Evolutionary conservation across 1,140 invertebrate species (phyloP).

Genomic region (Ostrea denselamellosa): DNA sequence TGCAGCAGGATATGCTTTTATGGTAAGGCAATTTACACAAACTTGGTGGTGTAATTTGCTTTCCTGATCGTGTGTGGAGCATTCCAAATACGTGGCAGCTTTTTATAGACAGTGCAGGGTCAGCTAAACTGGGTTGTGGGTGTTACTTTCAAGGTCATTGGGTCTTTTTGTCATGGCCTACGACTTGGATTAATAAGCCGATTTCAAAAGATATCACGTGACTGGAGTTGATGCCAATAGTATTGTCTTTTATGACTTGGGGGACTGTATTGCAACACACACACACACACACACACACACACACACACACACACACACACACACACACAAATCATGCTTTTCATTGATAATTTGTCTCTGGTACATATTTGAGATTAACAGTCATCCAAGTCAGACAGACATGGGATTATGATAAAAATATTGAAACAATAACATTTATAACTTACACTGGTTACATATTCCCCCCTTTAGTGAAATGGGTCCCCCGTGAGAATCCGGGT

Average conservation of each 20-base stretch:
- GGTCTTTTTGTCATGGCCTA: conserved; percentile 39
- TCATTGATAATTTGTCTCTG: too few relatives aligned
- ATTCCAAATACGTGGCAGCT: neutral
- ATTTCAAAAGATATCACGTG: conserved; percentile 40
- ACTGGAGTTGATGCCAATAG: conserved; percentile 46
- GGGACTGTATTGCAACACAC: conserved; percentile 6
- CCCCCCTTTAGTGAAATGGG: too few relatives aligned
- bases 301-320: too few relatives aligned
- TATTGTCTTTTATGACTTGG: conserved; percentile 35
- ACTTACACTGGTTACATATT: too few relatives aligned
- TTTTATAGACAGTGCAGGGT: conserved; percentile 46
- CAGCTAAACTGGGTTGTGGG: conserved; percentile 27
- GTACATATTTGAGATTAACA: too few relatives aligned
- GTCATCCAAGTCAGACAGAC: too few relatives aligned
- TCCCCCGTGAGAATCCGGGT: too few relatives aligned
- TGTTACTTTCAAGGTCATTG: conserved; percentile 35
- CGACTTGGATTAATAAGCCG: neutral
- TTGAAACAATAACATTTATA: too few relatives aligned
- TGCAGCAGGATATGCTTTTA: neutral
- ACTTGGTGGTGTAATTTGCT: conserved; percentile 44
- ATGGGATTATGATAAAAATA: too few relatives aligned
- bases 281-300: too few relatives aligned
- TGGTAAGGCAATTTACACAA: conserved; percentile 42
- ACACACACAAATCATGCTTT: too few relatives aligned
- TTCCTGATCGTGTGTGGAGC: conserved; percentile 32